phyloP scores from a whole-genome alignment of 2,888 invertebrate genomes.

The Epistrophe eligans region DNA sequence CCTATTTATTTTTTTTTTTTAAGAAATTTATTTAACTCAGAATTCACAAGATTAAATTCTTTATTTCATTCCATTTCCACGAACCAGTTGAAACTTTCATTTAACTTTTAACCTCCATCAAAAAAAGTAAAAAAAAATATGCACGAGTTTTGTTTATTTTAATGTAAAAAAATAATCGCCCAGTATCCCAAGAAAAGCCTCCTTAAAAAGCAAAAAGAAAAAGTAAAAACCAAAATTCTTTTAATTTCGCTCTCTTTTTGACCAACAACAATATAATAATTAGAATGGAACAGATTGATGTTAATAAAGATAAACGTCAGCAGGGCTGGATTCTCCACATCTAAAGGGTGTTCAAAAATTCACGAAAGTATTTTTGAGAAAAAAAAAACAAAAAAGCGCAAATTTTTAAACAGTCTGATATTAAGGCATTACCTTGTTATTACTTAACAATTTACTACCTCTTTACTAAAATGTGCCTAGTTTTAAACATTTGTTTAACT shows the following conservation, averaged over 20 bases:
- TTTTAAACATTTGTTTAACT: too few relatives aligned
- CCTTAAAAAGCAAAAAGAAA: neutral
- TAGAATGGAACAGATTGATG: neutral
- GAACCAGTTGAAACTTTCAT: neutral
- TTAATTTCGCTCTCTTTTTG: neutral
- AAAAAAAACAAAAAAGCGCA: too few relatives aligned
- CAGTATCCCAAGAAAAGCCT: too few relatives aligned
- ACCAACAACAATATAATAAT: neutral
- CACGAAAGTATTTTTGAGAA: too few relatives aligned
- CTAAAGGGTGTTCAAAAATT: too few relatives aligned
- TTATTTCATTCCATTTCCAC: neutral
- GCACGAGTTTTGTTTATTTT: neutral
- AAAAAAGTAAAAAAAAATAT: neutral
- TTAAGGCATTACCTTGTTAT: too few relatives aligned
- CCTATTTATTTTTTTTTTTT: too few relatives aligned
- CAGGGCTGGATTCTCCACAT: neutral
- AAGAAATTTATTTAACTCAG: neutral
- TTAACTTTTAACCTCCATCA: neutral
- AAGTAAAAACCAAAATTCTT: neutral
- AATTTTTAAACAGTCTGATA: too few relatives aligned
- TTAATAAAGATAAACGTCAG: neutral
- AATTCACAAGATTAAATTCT: neutral
- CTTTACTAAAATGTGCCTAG: too few relatives aligned
- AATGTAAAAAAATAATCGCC: neutral
- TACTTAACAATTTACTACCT: too few relatives aligned